Conservation (phyloP, 2,888 invertebrate genomes). For the Diogma glabrata region DNA sequence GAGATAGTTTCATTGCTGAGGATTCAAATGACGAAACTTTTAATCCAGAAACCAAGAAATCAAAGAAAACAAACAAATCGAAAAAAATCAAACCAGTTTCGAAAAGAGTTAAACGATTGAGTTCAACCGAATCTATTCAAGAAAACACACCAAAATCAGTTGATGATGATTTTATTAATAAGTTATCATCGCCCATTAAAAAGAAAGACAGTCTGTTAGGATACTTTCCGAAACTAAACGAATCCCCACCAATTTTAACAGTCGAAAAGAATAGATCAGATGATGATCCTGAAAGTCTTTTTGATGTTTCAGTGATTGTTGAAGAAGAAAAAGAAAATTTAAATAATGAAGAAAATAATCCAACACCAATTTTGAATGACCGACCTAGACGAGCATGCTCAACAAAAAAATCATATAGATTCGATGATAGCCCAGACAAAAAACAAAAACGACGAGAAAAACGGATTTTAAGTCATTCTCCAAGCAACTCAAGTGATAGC, state of each 20-base stretch:
- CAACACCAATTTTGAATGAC: not conserved
- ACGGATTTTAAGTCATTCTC: not conserved
- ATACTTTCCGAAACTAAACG: slow-evolving; percentile 41
- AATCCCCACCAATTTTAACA: no score
- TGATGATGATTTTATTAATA: slow-evolving; percentile 40
- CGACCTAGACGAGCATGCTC: slow-evolving; percentile 3
- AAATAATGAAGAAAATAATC: not conserved
- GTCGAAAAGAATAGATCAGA: slow-evolving; percentile 24
- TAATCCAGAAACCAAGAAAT: not conserved
- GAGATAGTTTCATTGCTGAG: not conserved
- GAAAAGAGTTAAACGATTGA: no score
- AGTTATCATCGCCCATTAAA: slow-evolving; percentile 45
- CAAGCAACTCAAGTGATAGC: not conserved
- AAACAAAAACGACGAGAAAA: no score
- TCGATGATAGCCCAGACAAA: not conserved
- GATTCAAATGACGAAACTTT: not conserved
- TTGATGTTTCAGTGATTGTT: no score
- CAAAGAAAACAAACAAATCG: not conserved
- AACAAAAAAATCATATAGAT: not conserved
- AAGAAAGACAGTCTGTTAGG: slow-evolving; percentile 48
- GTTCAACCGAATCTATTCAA: no score
- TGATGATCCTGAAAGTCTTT: slow-evolving; percentile 30
- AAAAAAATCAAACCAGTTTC: not conserved
- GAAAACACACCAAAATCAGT: no score
- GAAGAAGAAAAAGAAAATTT: slow-evolving; percentile 27